Evolutionary conservation across 2,113 vertebrate species (phyloP).

Genomic region (Carettochelys insculpta): DNA sequence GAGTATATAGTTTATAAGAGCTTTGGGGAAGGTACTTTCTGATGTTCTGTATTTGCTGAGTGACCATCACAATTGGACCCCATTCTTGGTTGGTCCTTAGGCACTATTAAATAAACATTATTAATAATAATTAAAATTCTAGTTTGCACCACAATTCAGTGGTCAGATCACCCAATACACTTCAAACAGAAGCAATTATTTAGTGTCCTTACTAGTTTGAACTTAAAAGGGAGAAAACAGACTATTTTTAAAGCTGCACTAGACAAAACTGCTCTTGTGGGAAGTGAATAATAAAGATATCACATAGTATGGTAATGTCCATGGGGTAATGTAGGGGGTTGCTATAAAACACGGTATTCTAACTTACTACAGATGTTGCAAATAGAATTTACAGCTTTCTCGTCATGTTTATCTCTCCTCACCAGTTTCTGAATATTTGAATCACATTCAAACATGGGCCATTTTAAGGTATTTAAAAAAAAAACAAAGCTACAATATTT

Average conservation of each 20-base stretch:
- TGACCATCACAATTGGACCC: neutral
- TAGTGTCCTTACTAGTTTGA: slow-evolving; percentile 52
- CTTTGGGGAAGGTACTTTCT: neutral
- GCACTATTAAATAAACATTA: neutral
- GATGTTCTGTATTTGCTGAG: neutral
- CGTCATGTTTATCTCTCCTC: slow-evolving; percentile 73
- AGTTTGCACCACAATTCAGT: neutral
- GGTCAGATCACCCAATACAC: neutral
- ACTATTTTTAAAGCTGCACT: slow-evolving; percentile 63
- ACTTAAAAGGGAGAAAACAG: slow-evolving; percentile 42
- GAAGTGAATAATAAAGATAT: slow-evolving; percentile 73
- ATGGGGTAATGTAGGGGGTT: slow-evolving; percentile 62
- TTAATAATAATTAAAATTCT: neutral
- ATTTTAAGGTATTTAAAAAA: slow-evolving; percentile 69
- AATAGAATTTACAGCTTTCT: slow-evolving; percentile 72
- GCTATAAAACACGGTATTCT: slow-evolving; percentile 72
- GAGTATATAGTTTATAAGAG: neutral
- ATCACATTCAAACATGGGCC: slow-evolving; percentile 66
- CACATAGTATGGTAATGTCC: slow-evolving; percentile 56
- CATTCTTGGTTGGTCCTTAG: neutral
- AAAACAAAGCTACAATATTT: slow-evolving; percentile 72
- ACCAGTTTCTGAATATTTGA: slow-evolving; percentile 73
- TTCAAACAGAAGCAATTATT: slow-evolving; percentile 19
- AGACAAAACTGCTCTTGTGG: slow-evolving; percentile 68
- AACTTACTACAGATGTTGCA: slow-evolving; percentile 76